These are phyloP conservation scores for Lagocephalus sceleratus DNA, from an alignment of 2,797 vertebrate genomes.

Conservation along the genomic window DNA sequence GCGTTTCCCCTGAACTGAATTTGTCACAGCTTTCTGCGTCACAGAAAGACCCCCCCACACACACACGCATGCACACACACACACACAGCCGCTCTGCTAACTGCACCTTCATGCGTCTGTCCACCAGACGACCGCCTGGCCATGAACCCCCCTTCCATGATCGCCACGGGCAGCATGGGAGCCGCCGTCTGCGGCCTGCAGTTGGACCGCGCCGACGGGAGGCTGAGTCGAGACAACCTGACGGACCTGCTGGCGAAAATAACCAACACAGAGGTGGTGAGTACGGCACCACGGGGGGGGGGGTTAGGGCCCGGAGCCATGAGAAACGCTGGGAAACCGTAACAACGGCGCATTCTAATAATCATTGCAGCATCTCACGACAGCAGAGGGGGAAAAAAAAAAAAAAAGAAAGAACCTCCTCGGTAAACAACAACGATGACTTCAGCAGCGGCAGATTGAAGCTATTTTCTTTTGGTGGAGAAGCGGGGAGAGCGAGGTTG, in stretches of 20 bases:
- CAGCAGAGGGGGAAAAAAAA: constrained; percentile 21
- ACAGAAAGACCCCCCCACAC: constrained; percentile 10
- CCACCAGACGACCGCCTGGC: constrained; percentile 91
- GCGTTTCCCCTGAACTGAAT: constrained; percentile 23
- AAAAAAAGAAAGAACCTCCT: constrained; percentile 52
- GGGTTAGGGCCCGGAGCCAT: neutral
- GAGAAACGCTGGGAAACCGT: neutral
- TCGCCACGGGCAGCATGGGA: constrained; percentile 92
- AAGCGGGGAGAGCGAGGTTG: constrained; percentile 48
- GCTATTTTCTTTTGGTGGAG: constrained; percentile 69
- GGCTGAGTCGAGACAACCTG: constrained; percentile 81
- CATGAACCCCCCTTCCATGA: constrained; percentile 97
- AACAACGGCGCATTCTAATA: constrained; percentile 27
- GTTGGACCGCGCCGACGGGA: constrained; percentile 80
- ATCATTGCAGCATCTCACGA: constrained; percentile 46
- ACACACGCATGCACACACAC: too few species aligned
- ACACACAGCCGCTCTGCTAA: constrained; percentile 23
- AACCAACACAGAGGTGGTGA: constrained; percentile 96
- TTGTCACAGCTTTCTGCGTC: constrained; percentile 12
- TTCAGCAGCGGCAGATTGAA: constrained; percentile 73
- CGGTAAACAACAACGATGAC: constrained; percentile 60
- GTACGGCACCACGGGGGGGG: constrained; percentile 48
- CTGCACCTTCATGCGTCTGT: constrained; percentile 29
- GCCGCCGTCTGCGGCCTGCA: constrained; percentile 93
- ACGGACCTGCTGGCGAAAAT: constrained; percentile 93